Conservation (phyloP, 2,888 invertebrate species). For the Trypoxylon attenuatum region DNA sequence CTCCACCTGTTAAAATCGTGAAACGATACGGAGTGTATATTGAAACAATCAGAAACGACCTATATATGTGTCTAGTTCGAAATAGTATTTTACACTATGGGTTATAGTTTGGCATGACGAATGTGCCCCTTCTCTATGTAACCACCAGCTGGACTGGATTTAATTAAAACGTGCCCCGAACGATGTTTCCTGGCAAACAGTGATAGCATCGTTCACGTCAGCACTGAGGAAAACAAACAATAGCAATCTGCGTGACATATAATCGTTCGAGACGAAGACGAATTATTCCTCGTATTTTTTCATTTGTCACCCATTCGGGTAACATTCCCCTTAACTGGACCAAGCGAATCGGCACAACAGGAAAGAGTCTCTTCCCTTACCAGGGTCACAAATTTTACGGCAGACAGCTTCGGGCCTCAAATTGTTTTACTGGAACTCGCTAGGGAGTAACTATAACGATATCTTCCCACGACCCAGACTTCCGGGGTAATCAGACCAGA, state of each 20-base stretch:
- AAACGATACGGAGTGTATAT: too few relatives aligned
- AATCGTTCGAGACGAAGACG: neutral
- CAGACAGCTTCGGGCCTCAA: too few relatives aligned
- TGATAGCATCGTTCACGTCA: constrained; percentile 25
- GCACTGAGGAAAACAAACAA: constrained; percentile 14
- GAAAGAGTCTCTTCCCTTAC: too few relatives aligned
- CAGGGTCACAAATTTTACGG: neutral
- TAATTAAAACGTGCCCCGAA: constrained; percentile 48
- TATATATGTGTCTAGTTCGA: too few relatives aligned
- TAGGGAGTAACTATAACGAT: too few relatives aligned
- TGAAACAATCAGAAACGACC: too few relatives aligned
- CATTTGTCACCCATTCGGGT: neutral
- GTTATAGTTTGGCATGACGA: constrained; percentile 11
- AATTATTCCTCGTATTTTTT: neutral
- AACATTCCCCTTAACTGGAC: too few relatives aligned
- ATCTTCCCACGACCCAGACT: neutral
- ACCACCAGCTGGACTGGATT: constrained; percentile 36
- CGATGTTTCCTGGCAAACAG: constrained; percentile 12
- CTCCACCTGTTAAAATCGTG: too few relatives aligned
- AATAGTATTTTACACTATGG: neutral
- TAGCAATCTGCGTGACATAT: neutral
- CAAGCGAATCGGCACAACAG: too few relatives aligned
- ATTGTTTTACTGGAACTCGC: too few relatives aligned
- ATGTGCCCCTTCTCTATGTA: constrained; percentile 25
- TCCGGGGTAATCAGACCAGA: constrained; percentile 20